phyloP scores from a whole-genome alignment of 2,888 invertebrate genomes.

The Drosophila lacicola region DNA sequence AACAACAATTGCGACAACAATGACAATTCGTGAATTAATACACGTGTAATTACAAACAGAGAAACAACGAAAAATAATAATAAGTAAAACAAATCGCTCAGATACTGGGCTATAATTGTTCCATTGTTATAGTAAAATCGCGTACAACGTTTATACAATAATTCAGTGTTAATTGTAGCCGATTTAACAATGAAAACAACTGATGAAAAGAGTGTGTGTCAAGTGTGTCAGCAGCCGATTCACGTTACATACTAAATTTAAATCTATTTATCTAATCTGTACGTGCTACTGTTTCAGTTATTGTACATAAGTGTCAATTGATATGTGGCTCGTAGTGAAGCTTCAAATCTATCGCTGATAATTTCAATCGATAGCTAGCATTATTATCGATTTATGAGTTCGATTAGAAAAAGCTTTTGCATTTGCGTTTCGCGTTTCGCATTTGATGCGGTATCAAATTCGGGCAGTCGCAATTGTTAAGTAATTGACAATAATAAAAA shows the following conservation, averaged over 20 bases:
- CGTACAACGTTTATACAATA: constrained; percentile 32
- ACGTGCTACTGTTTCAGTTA: constrained; percentile 2
- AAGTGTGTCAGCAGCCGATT: constrained; percentile 47
- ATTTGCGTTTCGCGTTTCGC: no score
- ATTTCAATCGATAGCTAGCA: constrained; percentile 9
- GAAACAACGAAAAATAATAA: constrained; percentile 21
- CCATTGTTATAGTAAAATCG: constrained; percentile 60
- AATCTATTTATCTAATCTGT: constrained; percentile 34
- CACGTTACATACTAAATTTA: constrained; percentile 34
- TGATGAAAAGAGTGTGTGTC: constrained; percentile 17
- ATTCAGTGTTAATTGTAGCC: constrained; percentile 36
- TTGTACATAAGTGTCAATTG: neutral
- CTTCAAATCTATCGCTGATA: constrained; percentile 5
- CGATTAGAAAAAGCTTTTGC: no score
- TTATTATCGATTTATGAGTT: neutral
- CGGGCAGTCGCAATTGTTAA: no score
- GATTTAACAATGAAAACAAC: constrained; percentile 10
- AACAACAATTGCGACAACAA: constrained; percentile 57
- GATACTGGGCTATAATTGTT: constrained; percentile 60
- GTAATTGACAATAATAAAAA: no score
- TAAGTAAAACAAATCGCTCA: constrained; percentile 41
- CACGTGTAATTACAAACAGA: constrained; percentile 60
- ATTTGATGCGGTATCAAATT: no score
- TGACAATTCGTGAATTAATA: constrained; percentile 56
- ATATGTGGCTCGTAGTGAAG: neutral